These are phyloP conservation scores for Neolamprologus hecqui DNA, from an alignment of 2,113 vertebrate genomes.

Conservation along the genomic window DNA sequence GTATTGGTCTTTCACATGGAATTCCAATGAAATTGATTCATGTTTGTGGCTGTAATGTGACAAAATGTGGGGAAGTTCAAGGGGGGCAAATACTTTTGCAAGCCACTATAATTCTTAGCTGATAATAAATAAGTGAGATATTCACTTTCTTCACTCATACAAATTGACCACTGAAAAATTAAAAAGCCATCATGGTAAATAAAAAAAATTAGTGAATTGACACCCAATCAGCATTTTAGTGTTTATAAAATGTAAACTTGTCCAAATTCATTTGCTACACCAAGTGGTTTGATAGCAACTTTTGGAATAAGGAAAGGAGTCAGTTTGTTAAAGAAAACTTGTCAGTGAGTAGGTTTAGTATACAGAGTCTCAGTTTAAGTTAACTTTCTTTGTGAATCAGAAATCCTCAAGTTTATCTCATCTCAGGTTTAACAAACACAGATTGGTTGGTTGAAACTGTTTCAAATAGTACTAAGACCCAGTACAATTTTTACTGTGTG, in stretches of 20 bases:
- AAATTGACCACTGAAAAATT: neutral
- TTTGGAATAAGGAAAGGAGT: neutral
- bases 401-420: neutral
- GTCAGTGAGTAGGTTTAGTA: neutral
- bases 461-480: neutral
- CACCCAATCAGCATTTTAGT: neutral
- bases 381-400: neutral
- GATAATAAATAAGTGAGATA: neutral
- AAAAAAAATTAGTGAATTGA: neutral
- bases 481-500: neutral
- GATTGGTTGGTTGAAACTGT: neutral
- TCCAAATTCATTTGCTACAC: neutral
- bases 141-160: neutral
- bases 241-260: neutral
- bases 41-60: neutral
- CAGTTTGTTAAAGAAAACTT: neutral
- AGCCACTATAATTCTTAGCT: neutral
- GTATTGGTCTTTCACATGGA: fast-evolving
- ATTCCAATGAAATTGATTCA: neutral
- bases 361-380: neutral
- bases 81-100: neutral
- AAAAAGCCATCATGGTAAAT: neutral
- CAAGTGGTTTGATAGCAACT: neutral
- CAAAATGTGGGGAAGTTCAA: neutral
- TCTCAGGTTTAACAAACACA: neutral